Conservation (phyloP, 2,113 vertebrate genomes). For the Brachypteracias leptosomus region DNA sequence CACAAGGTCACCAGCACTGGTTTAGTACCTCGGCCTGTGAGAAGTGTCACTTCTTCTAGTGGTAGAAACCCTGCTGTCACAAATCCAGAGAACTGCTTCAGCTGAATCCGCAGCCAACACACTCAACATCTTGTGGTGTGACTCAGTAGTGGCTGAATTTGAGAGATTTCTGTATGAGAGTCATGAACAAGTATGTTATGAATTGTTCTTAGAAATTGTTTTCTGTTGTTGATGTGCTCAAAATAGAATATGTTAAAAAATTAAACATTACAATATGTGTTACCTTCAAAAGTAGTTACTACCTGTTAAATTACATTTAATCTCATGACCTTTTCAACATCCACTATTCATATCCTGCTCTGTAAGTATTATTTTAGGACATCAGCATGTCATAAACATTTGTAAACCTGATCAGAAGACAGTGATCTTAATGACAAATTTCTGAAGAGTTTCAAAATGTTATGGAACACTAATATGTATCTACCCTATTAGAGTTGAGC, state of each 20-base stretch:
- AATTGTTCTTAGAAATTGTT: not conserved
- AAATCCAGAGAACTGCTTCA: not conserved
- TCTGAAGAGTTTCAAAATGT: not conserved
- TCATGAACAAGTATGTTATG: not conserved
- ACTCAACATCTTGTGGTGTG: rapidly evolving
- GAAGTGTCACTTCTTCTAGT: not conserved
- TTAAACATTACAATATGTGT: not conserved
- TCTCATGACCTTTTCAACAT: not conserved
- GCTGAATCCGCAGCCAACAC: not conserved
- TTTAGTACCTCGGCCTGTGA: not conserved
- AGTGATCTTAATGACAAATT: not conserved
- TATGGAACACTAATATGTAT: not conserved
- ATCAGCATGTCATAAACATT: not conserved
- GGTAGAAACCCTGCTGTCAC: not conserved
- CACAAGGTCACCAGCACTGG: not conserved
- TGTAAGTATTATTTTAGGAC: not conserved
- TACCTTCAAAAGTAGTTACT: not conserved
- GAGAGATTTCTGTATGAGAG: not conserved
- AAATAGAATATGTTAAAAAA: not conserved
- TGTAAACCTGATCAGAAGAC: not conserved
- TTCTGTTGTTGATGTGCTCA: not conserved
- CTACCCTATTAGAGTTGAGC: not conserved
- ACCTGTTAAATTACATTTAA: not conserved
- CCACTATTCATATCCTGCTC: not conserved
- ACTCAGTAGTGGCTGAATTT: not conserved